These are phyloP conservation scores for Caenorhabditis inopinata DNA, from an alignment of 1,140 invertebrate species.

Conservation along the genomic window DNA sequence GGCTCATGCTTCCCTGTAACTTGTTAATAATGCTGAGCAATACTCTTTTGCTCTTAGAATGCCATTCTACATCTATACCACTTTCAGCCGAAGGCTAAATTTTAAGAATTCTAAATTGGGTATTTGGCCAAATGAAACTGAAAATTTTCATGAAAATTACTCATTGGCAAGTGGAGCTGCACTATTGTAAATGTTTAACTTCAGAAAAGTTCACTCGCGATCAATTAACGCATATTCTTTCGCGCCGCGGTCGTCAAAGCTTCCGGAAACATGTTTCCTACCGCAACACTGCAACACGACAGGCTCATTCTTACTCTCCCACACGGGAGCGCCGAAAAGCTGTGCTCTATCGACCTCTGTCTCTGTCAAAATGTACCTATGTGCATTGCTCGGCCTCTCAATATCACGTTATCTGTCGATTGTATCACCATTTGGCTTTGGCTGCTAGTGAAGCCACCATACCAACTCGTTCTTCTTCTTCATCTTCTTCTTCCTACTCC, in stretches of 20 bases:
- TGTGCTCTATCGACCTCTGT: conserved; percentile 11
- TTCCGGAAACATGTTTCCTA: conserved; percentile 18
- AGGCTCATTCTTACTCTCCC: neutral
- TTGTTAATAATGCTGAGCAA: too few species aligned
- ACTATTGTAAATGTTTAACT: too few species aligned
- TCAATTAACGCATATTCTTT: neutral
- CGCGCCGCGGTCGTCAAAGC: neutral
- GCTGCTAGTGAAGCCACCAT: neutral
- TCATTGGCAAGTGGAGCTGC: too few species aligned
- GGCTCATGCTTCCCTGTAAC: too few species aligned
- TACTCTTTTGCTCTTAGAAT: too few species aligned
- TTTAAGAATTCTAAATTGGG: too few species aligned
- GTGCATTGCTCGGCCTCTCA: conserved; percentile 4
- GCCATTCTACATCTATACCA: too few species aligned
- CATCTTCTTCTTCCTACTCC: neutral
- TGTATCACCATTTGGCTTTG: conserved; percentile 30
- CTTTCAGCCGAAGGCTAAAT: too few species aligned
- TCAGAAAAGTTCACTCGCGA: neutral
- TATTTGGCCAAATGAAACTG: too few species aligned
- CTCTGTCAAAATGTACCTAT: conserved; percentile 18
- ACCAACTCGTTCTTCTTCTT: conserved; percentile 2
- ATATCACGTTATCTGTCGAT: conserved; percentile 32
- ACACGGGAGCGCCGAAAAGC: neutral
- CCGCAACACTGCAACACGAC: neutral
- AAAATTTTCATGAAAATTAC: too few species aligned